Evolutionary conservation across 2,113 vertebrate genomes (phyloP), one percentile per base, ranked within the genome.

Genomic region (Astur gentilis): DNA sequence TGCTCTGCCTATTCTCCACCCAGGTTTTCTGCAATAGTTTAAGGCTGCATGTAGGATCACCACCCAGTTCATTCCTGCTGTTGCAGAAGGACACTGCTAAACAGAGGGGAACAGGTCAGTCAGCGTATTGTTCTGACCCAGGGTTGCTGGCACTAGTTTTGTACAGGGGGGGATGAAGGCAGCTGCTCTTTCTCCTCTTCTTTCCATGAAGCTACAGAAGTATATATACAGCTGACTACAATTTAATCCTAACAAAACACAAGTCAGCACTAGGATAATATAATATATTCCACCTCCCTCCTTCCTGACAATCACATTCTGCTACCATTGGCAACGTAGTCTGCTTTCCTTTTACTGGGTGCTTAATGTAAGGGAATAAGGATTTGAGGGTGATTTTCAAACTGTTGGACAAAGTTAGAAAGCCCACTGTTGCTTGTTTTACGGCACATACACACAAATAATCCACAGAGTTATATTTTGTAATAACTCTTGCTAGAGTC

Each of bases 1-100:
- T 45, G 92, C 65, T 94, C 94, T 90, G 81, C 95, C 96, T 71
- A 44, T 62, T 95, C 91, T 44, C 97, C 89, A 94, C 84, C 82
- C 94, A 75, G 19, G 6, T 21, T 76, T 54, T 13, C 64, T 86
- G 71, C 55, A 19, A 2, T 3, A 49, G 16, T 32, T 70, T 5
- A 42, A 83, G 65, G 54, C 40, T 76, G 23, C 22, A 10, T 9
- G 14, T 14, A 87, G 38, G 69, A 65, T 25, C 14, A 15, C 14
- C 32, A 16, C 14, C 62, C 89, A 38, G 55, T 11, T 92, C 78
- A 44, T 21, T 87, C 83, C 67, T 29, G 62, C 73, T 61, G 25
- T 16, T 38, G 12, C 76, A 45, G 1, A 15, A 47, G 11, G 1
- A 10, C 38, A 6, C 47, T n/a, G 3, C 6, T 7, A 55, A 44